Conservation (phyloP, 1,140 invertebrate genomes). For the Papilio helenus region DNA sequence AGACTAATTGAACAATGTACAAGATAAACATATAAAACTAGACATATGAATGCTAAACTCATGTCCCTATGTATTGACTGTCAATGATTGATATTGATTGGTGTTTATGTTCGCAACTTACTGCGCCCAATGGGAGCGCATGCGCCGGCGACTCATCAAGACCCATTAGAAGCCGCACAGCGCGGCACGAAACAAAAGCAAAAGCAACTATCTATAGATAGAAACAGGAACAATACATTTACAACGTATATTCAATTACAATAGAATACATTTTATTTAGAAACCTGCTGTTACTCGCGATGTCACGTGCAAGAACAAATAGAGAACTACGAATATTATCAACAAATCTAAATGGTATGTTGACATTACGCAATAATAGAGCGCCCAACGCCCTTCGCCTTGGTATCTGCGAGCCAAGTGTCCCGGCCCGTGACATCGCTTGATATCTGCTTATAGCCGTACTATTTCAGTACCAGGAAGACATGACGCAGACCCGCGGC, state of each 20-base stretch:
- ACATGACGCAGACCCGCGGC: conserved; percentile 29
- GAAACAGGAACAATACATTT: neutral
- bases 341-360: conserved; percentile 31
- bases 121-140: conserved; percentile 26
- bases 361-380: conserved; percentile 49
- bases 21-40: neutral
- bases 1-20: neutral
- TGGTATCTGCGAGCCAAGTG: conserved; percentile 56
- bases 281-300: too few species aligned
- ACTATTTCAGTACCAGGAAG: conserved; percentile 38
- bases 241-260: neutral
- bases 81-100: conserved; percentile 38
- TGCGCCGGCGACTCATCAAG: conserved; percentile 21
- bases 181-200: conserved; percentile 8
- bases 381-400: conserved; percentile 66
- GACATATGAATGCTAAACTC: neutral
- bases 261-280: neutral
- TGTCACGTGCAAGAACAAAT: neutral
- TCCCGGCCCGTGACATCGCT: conserved; percentile 42
- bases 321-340: neutral
- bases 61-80: conserved; percentile 29
- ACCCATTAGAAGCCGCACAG: conserved; percentile 21
- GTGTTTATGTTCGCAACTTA: conserved; percentile 28
- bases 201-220: neutral
- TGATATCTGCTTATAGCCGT: conserved; percentile 29